Base-by-base conservation (phyloP, 2,797 vertebrate species). In the Tolypeutes matacus region DNA sequence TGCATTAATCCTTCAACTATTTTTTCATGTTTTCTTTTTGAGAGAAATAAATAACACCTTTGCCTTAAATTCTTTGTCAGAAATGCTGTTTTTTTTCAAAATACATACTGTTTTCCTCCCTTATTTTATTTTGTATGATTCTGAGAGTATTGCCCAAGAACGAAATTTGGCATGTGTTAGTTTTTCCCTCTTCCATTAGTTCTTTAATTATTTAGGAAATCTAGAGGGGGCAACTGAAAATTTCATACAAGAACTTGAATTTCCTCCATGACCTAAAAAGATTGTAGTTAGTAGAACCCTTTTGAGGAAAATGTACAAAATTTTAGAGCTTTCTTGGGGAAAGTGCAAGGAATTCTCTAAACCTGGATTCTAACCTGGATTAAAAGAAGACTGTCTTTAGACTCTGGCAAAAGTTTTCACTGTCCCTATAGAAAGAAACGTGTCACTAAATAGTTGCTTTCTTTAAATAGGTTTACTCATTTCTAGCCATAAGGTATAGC, bases 61-160 rank as follows among this genome's bases (percentile, higher is more conserved):
- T 69, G 51, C 17, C 36, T 86, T 29, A 78, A 84, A 49, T 46
- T 72, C 5, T 17, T 56, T 81, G 49, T 13, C 56, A 89, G 64
- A 93, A 89, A 86, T 77, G 2, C 9, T 76, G 12, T 21, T 11
- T 85, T 93, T 93, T 93, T 93, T 90, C n/a, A 88, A 95, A 94
- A 90, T 25, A 81, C 9, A 36, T 14, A 25, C 13, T 51, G 14
- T 64, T 20, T 81, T 25, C 49, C 25, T 84, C 12, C 15, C 6
- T 20, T 49, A 3, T 84, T 78, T 94, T 81, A 86, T 56, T 86
- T 82, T 49, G 76, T 83, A 60, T 65, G 25, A 70, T 23, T 51
- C 34, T 81, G 42, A 15, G 80, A 89, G 14, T 36, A 64, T 5
- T 76, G 14, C 14, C 39, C 10, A 81, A 92, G 89, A 58, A 96